Evolutionary conservation across 2,888 invertebrate genomes (phyloP), one percentile per base, ranked within the genome.

Genomic region (Drosophila eohydei): DNA sequence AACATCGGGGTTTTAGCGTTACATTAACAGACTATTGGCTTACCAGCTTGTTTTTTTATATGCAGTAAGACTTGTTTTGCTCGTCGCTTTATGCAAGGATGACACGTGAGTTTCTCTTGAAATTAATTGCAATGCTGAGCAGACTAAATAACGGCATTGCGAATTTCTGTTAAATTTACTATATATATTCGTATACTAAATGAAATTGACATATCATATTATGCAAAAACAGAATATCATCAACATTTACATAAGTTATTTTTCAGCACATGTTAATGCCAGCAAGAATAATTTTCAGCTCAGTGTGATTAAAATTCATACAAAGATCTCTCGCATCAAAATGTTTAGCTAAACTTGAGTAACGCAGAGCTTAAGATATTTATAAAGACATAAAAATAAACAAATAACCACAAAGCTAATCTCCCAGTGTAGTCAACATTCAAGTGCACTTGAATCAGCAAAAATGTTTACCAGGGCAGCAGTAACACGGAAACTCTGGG

Each of bases 381-480:
- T 7, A 26, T 26, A 21, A 36, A 21, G 2, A 40, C 7, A 48
- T 30, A 16, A 6, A 30, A 21, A 44, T 57, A 38, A 40, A 8
- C 16, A 48, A 30, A 58, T 16, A 54, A 16, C 32, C 30, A 38
- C 16, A 16, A 5, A 9, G 21, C 41, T 41, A 36, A 67, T 36
- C 34, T 28, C 16, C 1, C n/a, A 70, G 44, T 52, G 28, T 51
- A 46, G 11, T 12, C 7, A 1, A 36, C 38, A 3, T 57, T 46
- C 21, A 46, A 44, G 34, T 46, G 44, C n/a, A 46, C 8, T 52
- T 40, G 21, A 48, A 14, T 40, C 21, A 40, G 32, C 43, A 55
- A 34, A 28, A 9, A 14, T 28, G 21, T 12, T 12, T 2, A 0
- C 16, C 28, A 72, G 72, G 72, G 76, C 43, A 57, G n/a, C 48